Base-by-base conservation (phyloP, 1,140 invertebrate species). In the Ditylenchus dipsaci region DNA sequence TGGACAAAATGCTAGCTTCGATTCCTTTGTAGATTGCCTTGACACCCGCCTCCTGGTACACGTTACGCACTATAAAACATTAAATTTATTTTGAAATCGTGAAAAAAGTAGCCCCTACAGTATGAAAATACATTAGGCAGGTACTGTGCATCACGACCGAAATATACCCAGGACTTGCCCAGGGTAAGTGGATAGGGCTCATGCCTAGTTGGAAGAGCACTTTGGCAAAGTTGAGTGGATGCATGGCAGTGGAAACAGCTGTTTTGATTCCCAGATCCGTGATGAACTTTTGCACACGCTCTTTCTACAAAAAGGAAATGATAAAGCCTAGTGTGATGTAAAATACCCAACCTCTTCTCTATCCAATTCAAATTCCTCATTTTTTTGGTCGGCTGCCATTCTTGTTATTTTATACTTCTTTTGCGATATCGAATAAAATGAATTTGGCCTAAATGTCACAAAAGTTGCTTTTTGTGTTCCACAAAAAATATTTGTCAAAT, bases 181-280 rank as follows among this genome's bases (percentile, higher is more conserved):
- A 56, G 74, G 9, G 62, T 74, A 9, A 81, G 60, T 1, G 81
- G 79, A 67, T 74, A 81, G 1, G 79, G 79, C 60, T 81, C 79
- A 53, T 81, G 71, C 0, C 79, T 19, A 81, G 76, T 62, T 81
- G 78, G 26, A 83, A 76, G n/a, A 78, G 67, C 0, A 76, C 81
- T 33, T 79, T 79, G 1, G 71, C 59, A 8, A 79, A 76, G 1
- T 59, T 61, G n/a, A 83, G 21, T 15, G 79, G 79, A 59, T 83
- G 57, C 8, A 67, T 67, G 9, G 72, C 65, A 13, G 69, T 30
- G 45, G 59, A 65, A 43, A 79, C 43, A 11, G 57, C 58, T 5
- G 57, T 59, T 47, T 79, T 81, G 3, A 45, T 58, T 11, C 45
- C 61, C 27, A 82, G 43, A 17, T 33, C 49, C 57, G 74, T 71